A percentile compares a stretch with the other conserved stretches of the same genome.
Evolutionary conservation across 1,140 invertebrate species (phyloP).

Genomic region (Magallana ariakensis): DNA sequence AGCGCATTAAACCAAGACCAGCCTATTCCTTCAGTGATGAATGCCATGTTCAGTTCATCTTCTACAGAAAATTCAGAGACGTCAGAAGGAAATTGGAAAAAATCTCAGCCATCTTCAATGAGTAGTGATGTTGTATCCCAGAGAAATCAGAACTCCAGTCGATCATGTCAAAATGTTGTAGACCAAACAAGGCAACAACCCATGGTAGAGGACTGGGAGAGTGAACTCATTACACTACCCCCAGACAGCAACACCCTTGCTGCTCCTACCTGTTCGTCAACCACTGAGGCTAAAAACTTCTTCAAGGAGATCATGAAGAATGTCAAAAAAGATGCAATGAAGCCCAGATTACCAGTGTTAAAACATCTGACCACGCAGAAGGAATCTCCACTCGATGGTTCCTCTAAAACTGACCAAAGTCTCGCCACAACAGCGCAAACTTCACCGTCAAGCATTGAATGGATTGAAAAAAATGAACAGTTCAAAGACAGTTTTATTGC

Average conservation of each 20-base stretch:
- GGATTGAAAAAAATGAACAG: no score
- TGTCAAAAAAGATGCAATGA: background rate
- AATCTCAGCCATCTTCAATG: background rate
- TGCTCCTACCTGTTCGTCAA: background rate
- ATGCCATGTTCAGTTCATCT: background rate
- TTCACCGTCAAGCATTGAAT: background rate
- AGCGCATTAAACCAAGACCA: background rate
- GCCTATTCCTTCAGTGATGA: background rate
- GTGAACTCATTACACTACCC: background rate
- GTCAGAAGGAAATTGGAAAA: background rate
- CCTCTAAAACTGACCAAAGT: background rate
- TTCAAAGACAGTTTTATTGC: no score
- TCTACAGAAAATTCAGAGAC: background rate
- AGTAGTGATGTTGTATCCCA: background rate
- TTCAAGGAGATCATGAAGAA: background rate
- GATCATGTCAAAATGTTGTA: background rate
- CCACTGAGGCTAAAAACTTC: background rate
- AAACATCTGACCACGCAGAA: slow-evolving; percentile 38
- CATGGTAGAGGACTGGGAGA: background rate
- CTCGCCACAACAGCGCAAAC: background rate
- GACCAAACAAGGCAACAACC: background rate
- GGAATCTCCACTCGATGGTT: background rate
- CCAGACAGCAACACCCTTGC: no score
- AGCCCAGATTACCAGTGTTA: slow-evolving; percentile 39
- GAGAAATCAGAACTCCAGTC: background rate